Percentiles rank a stretch among this genome's conserved stretches.
These are phyloP conservation scores for Tor tambroides DNA, from an alignment of 2,113 vertebrate species.

Conservation along the genomic window DNA sequence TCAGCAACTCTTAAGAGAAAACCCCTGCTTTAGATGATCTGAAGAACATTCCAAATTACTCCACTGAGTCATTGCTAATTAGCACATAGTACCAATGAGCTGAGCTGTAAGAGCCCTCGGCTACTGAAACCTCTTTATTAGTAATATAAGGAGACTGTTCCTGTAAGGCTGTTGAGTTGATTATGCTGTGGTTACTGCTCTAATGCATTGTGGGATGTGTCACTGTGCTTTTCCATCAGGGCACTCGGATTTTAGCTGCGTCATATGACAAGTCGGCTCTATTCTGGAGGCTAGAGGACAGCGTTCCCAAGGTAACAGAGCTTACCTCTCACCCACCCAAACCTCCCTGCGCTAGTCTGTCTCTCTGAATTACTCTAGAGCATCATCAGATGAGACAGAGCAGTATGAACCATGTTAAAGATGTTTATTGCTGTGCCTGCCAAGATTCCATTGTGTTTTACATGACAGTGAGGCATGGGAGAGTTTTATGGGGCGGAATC, in stretches of 20 bases:
- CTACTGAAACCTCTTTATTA: neutral
- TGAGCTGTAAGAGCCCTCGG: neutral
- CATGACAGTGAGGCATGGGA: neutral
- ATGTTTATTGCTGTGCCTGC: slow-evolving; percentile 12
- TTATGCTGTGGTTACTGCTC: neutral
- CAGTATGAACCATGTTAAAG: neutral
- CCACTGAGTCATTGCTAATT: neutral
- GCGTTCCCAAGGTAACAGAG: slow-evolving; percentile 77
- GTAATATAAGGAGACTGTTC: slow-evolving; percentile 12
- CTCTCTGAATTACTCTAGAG: slow-evolving; percentile 31
- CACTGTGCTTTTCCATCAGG: slow-evolving; percentile 68
- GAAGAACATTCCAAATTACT: neutral
- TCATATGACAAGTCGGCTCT: slow-evolving; percentile 85
- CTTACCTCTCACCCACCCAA: neutral
- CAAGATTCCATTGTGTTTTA: neutral
- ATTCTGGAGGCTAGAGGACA: slow-evolving; percentile 81
- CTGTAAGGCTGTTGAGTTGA: slow-evolving; percentile 12
- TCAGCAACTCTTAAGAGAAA: neutral
- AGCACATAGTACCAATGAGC: neutral
- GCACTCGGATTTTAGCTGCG: slow-evolving; percentile 78
- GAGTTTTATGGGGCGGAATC: neutral
- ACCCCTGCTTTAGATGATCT: neutral
- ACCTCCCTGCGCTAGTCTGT: slow-evolving; percentile 2
- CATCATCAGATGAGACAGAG: slow-evolving; percentile 38
- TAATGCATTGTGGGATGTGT: slow-evolving; percentile 25